Percentiles rank a stretch among this genome's conserved stretches.
Conservation (phyloP, 2,113 vertebrate species). For the Leptodactylus fuscus region DNA sequence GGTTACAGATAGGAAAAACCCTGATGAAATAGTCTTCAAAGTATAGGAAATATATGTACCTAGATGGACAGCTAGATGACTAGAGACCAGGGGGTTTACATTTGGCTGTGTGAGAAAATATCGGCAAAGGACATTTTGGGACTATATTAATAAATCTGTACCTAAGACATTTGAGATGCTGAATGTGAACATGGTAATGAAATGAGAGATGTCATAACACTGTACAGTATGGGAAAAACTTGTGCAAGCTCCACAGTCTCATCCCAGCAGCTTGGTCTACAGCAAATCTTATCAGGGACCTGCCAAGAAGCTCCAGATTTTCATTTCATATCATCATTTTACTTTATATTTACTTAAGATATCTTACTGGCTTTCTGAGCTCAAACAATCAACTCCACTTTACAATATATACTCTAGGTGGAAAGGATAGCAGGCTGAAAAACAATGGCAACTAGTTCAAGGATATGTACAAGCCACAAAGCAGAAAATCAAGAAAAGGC, state of each 20-base stretch:
- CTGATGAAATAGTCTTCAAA: too few relatives aligned
- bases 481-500: neutral
- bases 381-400: too few relatives aligned
- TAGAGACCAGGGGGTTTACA: neutral
- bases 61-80: too few relatives aligned
- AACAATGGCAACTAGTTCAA: too few relatives aligned
- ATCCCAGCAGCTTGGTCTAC: conserved; percentile 31
- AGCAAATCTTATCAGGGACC: neutral
- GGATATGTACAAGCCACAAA: neutral
- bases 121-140: neutral
- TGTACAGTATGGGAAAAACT: conserved; percentile 64
- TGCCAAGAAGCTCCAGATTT: neutral
- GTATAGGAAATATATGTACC: too few relatives aligned
- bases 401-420: too few relatives aligned
- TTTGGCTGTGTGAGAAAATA: neutral
- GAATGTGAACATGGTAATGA: neutral
- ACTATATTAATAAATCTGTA: neutral
- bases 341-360: too few relatives aligned
- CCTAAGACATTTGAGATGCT: neutral
- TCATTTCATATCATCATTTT: neutral
- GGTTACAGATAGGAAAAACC: too few relatives aligned
- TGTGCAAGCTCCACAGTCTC: conserved; percentile 40
- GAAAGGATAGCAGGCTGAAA: neutral
- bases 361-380: too few relatives aligned
- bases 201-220: conserved; percentile 20